Conservation (phyloP, 30 jellyfish, hydroid and myxozoan species). For the Pseudorhiza aurosa region DNA sequence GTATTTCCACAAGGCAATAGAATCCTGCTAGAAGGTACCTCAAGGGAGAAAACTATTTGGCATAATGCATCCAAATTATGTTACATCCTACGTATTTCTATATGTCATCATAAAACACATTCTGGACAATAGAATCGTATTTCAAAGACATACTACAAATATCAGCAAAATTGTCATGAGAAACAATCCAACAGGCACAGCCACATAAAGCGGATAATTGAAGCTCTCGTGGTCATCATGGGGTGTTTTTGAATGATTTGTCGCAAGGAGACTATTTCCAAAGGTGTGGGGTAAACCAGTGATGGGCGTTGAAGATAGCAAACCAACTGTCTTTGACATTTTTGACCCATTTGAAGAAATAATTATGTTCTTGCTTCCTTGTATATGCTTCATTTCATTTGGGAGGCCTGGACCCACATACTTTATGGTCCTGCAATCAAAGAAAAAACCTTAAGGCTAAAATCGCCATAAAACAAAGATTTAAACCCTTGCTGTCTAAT, state of each 20-base stretch:
- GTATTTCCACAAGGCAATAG: too few relatives aligned
- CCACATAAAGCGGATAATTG: slow-evolving; percentile 14
- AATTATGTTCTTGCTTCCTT: too few relatives aligned
- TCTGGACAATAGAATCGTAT: background rate
- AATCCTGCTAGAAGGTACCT: too few relatives aligned
- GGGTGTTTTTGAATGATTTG: background rate
- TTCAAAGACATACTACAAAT: slow-evolving; percentile 11
- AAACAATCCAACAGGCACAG: slow-evolving; percentile 19
- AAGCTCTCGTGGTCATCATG: background rate
- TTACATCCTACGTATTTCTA: background rate
- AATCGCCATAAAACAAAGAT: too few relatives aligned
- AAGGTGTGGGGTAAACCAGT: background rate
- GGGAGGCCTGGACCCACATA: too few relatives aligned
- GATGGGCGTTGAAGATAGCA: background rate
- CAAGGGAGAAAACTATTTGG: too few relatives aligned
- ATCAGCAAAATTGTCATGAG: background rate
- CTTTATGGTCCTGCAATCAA: too few relatives aligned
- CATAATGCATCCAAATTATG: too few relatives aligned
- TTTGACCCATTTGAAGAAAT: background rate
- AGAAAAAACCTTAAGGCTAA: too few relatives aligned
- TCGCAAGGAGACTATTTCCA: background rate
- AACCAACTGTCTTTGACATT: background rate
- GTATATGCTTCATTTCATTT: too few relatives aligned
- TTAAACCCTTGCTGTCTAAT: too few relatives aligned
- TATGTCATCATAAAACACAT: background rate